Conservation (phyloP, 2,113 vertebrate genomes). For the Nycticebus coucang region DNA sequence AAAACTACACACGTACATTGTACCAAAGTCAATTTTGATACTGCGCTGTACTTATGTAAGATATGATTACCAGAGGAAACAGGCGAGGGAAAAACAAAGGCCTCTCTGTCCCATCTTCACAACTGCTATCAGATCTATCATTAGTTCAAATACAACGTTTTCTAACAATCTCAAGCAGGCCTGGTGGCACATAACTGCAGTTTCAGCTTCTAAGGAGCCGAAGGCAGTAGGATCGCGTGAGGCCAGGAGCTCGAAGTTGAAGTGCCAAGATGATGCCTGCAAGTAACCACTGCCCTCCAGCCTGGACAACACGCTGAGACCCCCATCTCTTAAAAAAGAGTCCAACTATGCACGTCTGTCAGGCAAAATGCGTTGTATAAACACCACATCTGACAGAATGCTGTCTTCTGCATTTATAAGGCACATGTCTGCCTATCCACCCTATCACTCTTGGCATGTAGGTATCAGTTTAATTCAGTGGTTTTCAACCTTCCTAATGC, state of each 20-base stretch:
- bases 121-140: conserved; percentile 16
- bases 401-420: conserved; percentile 1
- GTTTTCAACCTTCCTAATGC: too few species aligned
- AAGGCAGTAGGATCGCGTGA: too few species aligned
- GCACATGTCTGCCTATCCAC: not conserved
- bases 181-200: too few species aligned
- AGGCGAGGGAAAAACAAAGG: not conserved
- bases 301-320: too few species aligned
- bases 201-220: too few species aligned
- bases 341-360: not conserved
- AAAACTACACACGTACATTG: not conserved
- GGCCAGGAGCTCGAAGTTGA: too few species aligned
- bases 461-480: not conserved
- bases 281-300: too few species aligned
- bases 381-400: not conserved
- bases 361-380: conserved; percentile 35
- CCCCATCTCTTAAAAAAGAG: not conserved
- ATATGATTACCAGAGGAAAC: not conserved
- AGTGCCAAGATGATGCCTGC: too few species aligned
- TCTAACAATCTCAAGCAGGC: not conserved
- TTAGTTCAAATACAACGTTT: not conserved
- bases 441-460: not conserved
- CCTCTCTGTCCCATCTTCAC: not conserved
- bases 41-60: not conserved
- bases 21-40: not conserved